Base-by-base conservation (phyloP, 1,140 invertebrate species). In the Trachymyrmex cornetzi region DNA sequence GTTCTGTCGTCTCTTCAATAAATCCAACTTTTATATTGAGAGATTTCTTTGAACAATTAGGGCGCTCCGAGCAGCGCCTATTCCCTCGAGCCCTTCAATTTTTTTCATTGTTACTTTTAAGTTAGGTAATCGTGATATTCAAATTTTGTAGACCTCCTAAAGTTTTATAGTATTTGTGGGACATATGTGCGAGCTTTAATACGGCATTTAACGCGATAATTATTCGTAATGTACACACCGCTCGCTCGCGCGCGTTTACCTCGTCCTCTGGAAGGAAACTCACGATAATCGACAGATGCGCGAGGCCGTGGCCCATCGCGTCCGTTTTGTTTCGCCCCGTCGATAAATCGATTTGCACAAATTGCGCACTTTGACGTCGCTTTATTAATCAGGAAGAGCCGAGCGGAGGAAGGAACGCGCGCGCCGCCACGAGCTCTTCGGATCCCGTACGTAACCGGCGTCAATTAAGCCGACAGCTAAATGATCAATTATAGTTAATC, bases 401-500 rank as follows among this genome's bases (percentile, higher is more conserved):
- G 69, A 14, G 22, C 69, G 69, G n/a, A 84, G 80, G 77, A 80
- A 84, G 67, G 55, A 75, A 75, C 67, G 80, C 80, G 67, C 64
- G 48, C 63, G 63, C 34, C 66, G 50, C 34, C 24, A 74, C 34
- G 67, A 38, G 38, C 55, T 74, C 55, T 84, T 82, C 38, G 55
- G 38, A 61, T 74, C 55, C 38, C 53, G 79, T 71, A 74, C 38
- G 61, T 82, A 64, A 48, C 66, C 48, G 69, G 80, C 69, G 80
- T 63, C 71, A 75, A 87, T 87, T 87, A 87, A 69, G 61, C 82
- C 74, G 72, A 88, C 86, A 87, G 77, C 86, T 72, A 77, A 81
- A 77, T 85, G 87, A 89, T 87, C 74, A 84, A 82, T 85, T 82
- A 77, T n/a, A 27, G 55, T 61, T 63, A 74, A 74, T 55, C 85